phyloP scores from a whole-genome alignment of 2,797 vertebrate species.

The Hoplostethus atlanticus region DNA sequence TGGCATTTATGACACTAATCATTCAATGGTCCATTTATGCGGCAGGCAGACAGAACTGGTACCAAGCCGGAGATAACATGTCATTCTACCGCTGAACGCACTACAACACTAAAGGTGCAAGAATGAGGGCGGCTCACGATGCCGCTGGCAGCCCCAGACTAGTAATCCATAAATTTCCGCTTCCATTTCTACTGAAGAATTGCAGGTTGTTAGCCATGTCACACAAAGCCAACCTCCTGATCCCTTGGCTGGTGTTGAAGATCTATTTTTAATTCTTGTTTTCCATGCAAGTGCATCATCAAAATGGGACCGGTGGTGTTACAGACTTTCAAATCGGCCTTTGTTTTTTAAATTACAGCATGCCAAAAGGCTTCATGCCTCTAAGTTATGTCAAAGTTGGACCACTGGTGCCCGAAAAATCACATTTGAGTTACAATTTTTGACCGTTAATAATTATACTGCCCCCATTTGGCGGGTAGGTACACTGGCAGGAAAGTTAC shows the following conservation, averaged over 20 bases:
- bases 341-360: too few relatives aligned
- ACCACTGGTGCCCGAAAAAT: too few relatives aligned
- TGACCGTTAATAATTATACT: too few relatives aligned
- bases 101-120: neutral
- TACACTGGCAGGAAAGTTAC: too few relatives aligned
- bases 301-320: too few relatives aligned
- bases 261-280: neutral
- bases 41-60: slow-evolving; percentile 10
- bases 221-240: neutral
- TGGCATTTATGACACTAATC: slow-evolving; percentile 52
- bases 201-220: slow-evolving; percentile 7
- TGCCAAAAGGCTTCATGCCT: too few relatives aligned
- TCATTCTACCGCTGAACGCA: neutral
- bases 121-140: slow-evolving; percentile 3
- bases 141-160: neutral
- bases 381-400: too few relatives aligned
- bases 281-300: too few relatives aligned
- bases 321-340: neutral
- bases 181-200: neutral
- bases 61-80: slow-evolving; percentile 41
- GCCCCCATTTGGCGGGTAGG: too few relatives aligned
- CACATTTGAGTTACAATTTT: too few relatives aligned
- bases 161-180: neutral
- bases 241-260: neutral
- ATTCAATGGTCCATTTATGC: slow-evolving; percentile 42